Evolutionary conservation across 2,113 vertebrate genomes (phyloP).

Genomic region (Sebastes schlegelii): DNA sequence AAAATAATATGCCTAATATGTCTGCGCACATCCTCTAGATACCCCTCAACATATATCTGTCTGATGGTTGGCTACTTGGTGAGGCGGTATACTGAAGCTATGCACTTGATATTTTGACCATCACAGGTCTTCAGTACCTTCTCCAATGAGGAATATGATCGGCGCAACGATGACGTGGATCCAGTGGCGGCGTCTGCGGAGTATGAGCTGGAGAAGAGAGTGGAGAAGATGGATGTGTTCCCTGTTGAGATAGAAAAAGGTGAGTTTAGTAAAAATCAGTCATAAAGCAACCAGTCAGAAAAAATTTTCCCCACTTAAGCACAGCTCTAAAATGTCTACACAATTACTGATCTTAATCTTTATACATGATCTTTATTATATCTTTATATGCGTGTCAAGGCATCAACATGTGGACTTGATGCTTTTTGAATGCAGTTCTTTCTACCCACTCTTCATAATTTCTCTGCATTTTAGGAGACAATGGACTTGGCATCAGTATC

Average conservation of each 20-base stretch:
- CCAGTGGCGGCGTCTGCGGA: slow-evolving; percentile 94
- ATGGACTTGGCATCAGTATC: slow-evolving; percentile 94
- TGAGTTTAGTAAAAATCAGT: slow-evolving; percentile 49
- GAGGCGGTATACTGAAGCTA: neutral
- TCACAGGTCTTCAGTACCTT: slow-evolving; percentile 91
- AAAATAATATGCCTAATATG: neutral
- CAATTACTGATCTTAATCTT: neutral
- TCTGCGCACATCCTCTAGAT: neutral
- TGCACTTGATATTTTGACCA: slow-evolving; percentile 11
- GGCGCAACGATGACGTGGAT: slow-evolving; percentile 94
- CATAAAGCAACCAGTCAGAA: neutral
- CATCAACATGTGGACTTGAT: neutral
- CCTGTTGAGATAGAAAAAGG: slow-evolving; percentile 95
- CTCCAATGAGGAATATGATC: slow-evolving; percentile 94
- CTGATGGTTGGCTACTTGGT: neutral
- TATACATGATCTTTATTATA: neutral
- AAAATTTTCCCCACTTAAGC: neutral
- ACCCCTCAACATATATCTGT: neutral
- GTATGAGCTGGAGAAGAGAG: slow-evolving; percentile 94
- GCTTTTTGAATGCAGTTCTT: neutral
- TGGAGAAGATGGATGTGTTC: slow-evolving; percentile 97
- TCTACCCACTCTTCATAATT: neutral
- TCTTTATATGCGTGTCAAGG: neutral
- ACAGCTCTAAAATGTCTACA: neutral
- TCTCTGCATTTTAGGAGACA: slow-evolving; percentile 85